A percentile compares a stretch with the other conserved stretches of the same genome.
phyloP scores from a whole-genome alignment of 2,888 invertebrate genomes.

The Leptogaster cylindrica region DNA sequence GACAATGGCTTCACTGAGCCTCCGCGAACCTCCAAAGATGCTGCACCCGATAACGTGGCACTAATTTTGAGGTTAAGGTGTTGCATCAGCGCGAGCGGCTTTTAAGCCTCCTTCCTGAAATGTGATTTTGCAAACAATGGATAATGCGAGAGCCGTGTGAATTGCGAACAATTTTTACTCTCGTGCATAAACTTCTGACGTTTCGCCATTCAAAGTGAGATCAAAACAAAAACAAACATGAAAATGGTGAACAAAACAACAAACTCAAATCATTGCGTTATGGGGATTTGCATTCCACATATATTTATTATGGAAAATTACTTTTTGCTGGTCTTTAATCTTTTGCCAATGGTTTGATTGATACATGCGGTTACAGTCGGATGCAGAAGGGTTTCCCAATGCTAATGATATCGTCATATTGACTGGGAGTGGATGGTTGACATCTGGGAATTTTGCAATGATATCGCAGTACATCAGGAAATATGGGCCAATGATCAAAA shows the following conservation, averaged over 20 bases:
- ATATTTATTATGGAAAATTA: constrained; percentile 23
- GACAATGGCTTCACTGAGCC: constrained; percentile 22
- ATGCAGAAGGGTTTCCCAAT: constrained; percentile 30
- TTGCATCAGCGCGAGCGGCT: constrained; percentile 32
- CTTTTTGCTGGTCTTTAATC: constrained; percentile 13
- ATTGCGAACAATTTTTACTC: constrained; percentile 13
- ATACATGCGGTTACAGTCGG: constrained; percentile 34
- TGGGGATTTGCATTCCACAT: constrained; percentile 8
- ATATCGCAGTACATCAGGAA: constrained; percentile 20
- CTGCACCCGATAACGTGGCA: constrained; percentile 29
- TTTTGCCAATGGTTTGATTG: constrained; percentile 24
- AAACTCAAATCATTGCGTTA: neutral
- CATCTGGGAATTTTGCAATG: constrained; percentile 1
- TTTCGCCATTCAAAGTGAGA: no score
- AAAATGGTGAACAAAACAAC: constrained; percentile 16
- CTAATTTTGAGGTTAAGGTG: constrained; percentile 36
- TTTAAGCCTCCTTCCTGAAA: constrained; percentile 39
- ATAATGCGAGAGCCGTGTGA: constrained; percentile 38
- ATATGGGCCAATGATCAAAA: constrained; percentile 8
- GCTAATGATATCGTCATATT: neutral
- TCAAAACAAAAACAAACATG: no score
- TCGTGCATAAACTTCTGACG: neutral
- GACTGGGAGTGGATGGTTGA: neutral
- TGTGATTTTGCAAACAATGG: constrained; percentile 36
- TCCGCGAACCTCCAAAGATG: constrained; percentile 3